These are phyloP conservation scores for Calameuta filiformis DNA, from an alignment of 2,888 invertebrate genomes.

Conservation along the genomic window DNA sequence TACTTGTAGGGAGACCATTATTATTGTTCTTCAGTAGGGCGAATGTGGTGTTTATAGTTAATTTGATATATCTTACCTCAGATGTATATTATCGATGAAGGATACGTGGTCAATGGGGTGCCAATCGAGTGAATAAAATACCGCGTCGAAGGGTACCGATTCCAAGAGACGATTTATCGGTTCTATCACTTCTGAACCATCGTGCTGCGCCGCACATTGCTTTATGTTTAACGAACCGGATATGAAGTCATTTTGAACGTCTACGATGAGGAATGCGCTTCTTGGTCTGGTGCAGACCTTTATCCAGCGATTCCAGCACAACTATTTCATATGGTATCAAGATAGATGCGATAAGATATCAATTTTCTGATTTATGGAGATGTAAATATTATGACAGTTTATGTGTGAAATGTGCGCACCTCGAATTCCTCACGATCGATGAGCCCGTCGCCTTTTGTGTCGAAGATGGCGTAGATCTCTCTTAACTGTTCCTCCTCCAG, in stretches of 20 bases:
- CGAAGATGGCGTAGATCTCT: slow-evolving; percentile 85
- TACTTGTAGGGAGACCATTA: not conserved
- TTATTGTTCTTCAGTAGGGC: not conserved
- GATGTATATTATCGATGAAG: slow-evolving; percentile 89
- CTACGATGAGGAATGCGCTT: slow-evolving; percentile 91
- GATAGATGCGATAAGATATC: not conserved
- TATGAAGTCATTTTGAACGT: slow-evolving; percentile 99
- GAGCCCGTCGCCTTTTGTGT: slow-evolving; percentile 79
- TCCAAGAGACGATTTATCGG: slow-evolving; percentile 89
- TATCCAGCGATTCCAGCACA: slow-evolving; percentile 93
- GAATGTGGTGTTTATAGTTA: not conserved
- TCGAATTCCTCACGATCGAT: slow-evolving; percentile 87
- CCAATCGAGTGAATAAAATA: slow-evolving; percentile 97
- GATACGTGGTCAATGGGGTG: slow-evolving; percentile 97
- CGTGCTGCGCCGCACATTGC: slow-evolving; percentile 91
- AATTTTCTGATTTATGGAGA: slow-evolving; percentile 2
- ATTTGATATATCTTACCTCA: slow-evolving; percentile 46
- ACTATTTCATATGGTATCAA: slow-evolving; percentile 45
- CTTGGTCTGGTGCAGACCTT: slow-evolving; percentile 82
- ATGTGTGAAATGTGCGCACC: slow-evolving; percentile 36
- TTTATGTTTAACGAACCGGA: slow-evolving; percentile 93
- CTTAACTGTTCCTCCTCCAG: slow-evolving; percentile 77
- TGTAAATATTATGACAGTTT: not conserved
- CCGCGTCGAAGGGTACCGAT: slow-evolving; percentile 84
- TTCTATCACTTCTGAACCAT: slow-evolving; percentile 90